Evolutionary conservation across 2,888 invertebrate genomes (phyloP), one percentile per base, ranked within the genome.

Genomic region (Lamellibrachia columna): DNA sequence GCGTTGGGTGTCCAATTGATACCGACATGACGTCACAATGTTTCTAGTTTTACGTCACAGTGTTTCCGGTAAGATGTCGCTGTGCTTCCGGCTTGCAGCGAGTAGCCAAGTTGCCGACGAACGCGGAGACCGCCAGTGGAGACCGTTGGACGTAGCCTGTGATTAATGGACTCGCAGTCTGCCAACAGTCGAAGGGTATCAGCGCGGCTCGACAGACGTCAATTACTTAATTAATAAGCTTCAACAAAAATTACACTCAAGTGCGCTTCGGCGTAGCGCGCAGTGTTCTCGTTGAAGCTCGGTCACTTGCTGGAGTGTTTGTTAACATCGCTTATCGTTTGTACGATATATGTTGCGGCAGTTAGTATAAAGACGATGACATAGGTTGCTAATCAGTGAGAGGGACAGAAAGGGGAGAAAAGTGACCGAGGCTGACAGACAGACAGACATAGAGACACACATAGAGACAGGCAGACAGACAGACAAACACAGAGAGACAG

Each of bases 181-280:
- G 22, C 75, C 22, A 75, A 4, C 75, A 75, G 75, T 15, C 75
- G 75, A 75, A 75, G 75, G 11, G 75, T 75, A 75, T 75, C 75
- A 22, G 15, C 75, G 75, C 22, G 75, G 22, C 75, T 75, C 75
- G 75, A 75, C 75, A 75, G 75, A 75, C 15, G 75, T 22, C 75
- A 75, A 75, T 75, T 75, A 75, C 75, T 75, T 75, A 75, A 75
- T 75, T 75, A 75, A 75, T 75, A 75, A 75, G 75, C 75, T 15
- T 75, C 75, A 75, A 75, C 75, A 75, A 75, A 75, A 75, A 75
- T 75, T 75, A 75, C 75, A 15, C 75, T 75, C 75, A 75, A 75
- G 75, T 22, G 15, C 15, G 75, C 75, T 15, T 11, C 3, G 9
- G 75, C 75, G 75, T 15, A 11, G 75, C 15, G 15, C 11, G 75